Conservation (phyloP, 2,888 invertebrate species). For the Scrobipalpa atriplicella region DNA sequence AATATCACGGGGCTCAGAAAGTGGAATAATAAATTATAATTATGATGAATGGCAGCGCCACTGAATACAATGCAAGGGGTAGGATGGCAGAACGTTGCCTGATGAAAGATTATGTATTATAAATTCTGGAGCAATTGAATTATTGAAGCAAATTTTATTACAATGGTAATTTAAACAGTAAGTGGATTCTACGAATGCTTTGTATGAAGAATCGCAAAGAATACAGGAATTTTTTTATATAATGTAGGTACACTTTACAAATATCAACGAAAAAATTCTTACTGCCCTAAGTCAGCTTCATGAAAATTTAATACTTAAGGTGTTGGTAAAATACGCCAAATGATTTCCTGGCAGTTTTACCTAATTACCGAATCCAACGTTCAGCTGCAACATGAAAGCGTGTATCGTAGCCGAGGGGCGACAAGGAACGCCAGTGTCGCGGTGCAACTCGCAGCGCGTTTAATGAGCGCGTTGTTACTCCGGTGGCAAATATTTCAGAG, state of each 20-base stretch:
- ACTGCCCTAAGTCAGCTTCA: too few species aligned
- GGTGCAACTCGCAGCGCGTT: conserved; percentile 46
- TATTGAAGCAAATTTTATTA: too few species aligned
- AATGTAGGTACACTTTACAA: too few species aligned
- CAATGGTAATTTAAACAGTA: too few species aligned
- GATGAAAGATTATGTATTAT: conserved; percentile 19
- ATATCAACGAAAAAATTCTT: too few species aligned
- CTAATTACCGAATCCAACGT: conserved; percentile 1
- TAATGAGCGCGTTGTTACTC: conserved; percentile 57
- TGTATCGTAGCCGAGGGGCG: conserved; percentile 33
- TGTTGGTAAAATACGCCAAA: not conserved
- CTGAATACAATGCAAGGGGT: conserved; percentile 40
- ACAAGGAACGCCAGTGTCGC: conserved; percentile 46
- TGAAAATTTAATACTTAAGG: too few species aligned
- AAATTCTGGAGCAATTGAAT: not conserved
- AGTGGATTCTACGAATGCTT: too few species aligned
- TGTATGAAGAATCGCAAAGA: too few species aligned
- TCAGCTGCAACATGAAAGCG: conserved; percentile 1
- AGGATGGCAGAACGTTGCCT: conserved; percentile 11
- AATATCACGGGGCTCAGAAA: conserved; percentile 50
- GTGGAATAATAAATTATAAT: conserved; percentile 65
- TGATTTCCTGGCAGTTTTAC: not conserved
- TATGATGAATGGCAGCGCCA: conserved; percentile 56
- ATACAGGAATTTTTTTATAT: too few species aligned
- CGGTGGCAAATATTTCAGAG: conserved; percentile 42